Evolutionary conservation across 2,113 vertebrate species (phyloP), one percentile per base, ranked within the genome.

Genomic region (Myodes glareolus): DNA sequence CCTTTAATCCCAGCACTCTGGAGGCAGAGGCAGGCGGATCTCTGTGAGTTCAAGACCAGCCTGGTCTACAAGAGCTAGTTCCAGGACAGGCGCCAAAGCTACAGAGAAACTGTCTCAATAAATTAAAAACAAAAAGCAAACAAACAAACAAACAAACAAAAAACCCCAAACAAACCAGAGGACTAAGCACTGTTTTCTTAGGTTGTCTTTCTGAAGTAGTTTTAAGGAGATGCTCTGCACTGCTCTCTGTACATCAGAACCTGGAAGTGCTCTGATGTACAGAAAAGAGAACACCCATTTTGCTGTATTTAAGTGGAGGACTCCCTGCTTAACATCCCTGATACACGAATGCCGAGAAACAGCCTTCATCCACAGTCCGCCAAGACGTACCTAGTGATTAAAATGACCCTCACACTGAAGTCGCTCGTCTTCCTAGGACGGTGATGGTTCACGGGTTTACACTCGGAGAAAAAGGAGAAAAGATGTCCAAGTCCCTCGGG

Each of bases 401-500:
- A 7, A 19, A 36, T 33, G 65, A 52, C 58, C 31, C 67, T 65
- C 58, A 75, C 10, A 23, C n/a, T 39, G 36, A 58, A 70, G 45
- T 65, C 25, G 5, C 75, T 39, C 11, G 36, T 80, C 63, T 96
- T 94, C 89, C 31, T 96, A 99, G 99, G 97, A 98, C 99, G 65
- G 98, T 99, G 96, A 98, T 99, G 68, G 98, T 99, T 95, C 99
- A 99, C 72, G 99, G 99, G 65, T 99, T 99, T 95, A 99, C 98
- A 0, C 97, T 99, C 29, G 98, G 99, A 16, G 99, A 99, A 97
- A 99, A 99, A 95, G 99, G 99, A 94, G 99, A 99, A 84, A 99
- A 99, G 98, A 99, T 99, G 99, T 99, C 99, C 55, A 99, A 99
- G 98, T 99, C 99, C 12, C 63, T 99, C n/a, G 99, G 99, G 23